Evolutionary conservation across 2,888 invertebrate genomes (phyloP).

Genomic region (Baccha elongata): DNA sequence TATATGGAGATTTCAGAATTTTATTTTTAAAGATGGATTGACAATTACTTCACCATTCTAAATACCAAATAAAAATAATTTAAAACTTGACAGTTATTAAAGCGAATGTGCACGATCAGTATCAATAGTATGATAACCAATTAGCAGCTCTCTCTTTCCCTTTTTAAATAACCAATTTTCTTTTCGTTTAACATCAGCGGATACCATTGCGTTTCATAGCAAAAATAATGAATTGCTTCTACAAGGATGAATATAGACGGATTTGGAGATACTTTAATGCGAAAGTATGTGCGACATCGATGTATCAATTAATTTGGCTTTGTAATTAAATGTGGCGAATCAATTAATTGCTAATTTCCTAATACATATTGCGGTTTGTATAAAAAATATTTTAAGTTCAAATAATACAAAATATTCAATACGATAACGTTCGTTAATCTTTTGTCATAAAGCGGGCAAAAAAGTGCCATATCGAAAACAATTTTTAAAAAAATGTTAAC

Average conservation of each 20-base stretch:
- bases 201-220: background rate
- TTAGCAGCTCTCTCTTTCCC: background rate
- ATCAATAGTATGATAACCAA: background rate
- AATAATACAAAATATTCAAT: background rate
- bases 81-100: too few relatives aligned
- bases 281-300: conserved; percentile 51
- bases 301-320: conserved; percentile 39
- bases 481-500: too few relatives aligned
- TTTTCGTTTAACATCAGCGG: conserved; percentile 3
- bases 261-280: conserved; percentile 30
- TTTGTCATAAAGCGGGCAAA: background rate
- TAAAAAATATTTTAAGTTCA: background rate
- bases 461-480: conserved; percentile 7
- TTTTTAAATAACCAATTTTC: background rate
- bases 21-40: too few relatives aligned
- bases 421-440: background rate
- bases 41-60: too few relatives aligned
- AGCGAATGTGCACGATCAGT: too few relatives aligned
- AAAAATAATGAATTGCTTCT: background rate
- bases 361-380: conserved; percentile 6
- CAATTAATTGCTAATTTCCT: background rate
- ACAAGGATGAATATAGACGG: background rate
- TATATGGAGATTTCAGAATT: too few relatives aligned
- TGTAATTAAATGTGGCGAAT: conserved; percentile 16
- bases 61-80: too few relatives aligned